Conservation (phyloP, 2,888 invertebrate genomes). For the Cephus sareptanus region DNA sequence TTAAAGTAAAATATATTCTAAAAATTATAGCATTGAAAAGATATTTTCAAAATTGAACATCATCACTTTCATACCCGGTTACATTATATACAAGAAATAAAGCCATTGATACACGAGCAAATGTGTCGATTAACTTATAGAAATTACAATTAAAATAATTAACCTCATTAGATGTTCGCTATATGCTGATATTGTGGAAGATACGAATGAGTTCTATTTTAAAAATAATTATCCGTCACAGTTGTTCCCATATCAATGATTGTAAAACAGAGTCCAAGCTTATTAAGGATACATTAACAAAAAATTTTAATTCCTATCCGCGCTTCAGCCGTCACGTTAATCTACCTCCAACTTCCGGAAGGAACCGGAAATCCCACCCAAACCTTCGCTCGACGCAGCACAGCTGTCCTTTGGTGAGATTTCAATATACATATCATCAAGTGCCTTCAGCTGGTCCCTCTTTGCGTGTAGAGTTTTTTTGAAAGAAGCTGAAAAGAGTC, state of each 20-base stretch:
- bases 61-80: not conserved
- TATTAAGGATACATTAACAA: not conserved
- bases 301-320: not conserved
- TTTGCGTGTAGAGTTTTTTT: slow-evolving; percentile 74
- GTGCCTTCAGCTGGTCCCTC: slow-evolving; percentile 74
- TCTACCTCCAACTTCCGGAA: slow-evolving; percentile 88
- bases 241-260: not conserved
- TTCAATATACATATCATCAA: slow-evolving; percentile 83
- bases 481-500: slow-evolving; percentile 61
- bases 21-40: not conserved
- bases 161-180: not conserved
- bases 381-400: slow-evolving; percentile 73
- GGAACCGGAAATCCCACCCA: slow-evolving; percentile 83
- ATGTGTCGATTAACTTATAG: not conserved
- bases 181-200: too few relatives aligned
- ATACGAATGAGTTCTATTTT: not conserved
- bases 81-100: not conserved
- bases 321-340: slow-evolving; percentile 61
- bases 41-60: not conserved
- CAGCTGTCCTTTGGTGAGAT: slow-evolving; percentile 69
- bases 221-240: not conserved
- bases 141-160: not conserved
- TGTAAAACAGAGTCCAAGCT: not conserved
- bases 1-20: not conserved
- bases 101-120: not conserved